These are phyloP conservation scores for Chaunax sp. DNA, from an alignment of 2,797 vertebrate genomes.

Conservation along the genomic window DNA sequence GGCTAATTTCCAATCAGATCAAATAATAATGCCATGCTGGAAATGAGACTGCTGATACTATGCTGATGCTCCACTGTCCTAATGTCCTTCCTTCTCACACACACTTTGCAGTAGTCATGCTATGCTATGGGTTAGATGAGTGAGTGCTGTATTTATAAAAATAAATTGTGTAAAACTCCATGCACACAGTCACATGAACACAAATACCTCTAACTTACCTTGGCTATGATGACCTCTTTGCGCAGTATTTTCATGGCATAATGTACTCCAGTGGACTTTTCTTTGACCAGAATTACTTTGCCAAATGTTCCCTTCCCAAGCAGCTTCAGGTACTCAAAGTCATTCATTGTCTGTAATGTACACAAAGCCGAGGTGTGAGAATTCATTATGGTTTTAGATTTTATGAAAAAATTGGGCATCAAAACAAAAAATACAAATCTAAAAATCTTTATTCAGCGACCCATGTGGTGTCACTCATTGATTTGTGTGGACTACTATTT, in stretches of 20 bases:
- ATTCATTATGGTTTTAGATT: not conserved
- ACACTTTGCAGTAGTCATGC: no score
- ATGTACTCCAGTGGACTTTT: slow-evolving; percentile 88
- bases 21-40: no score
- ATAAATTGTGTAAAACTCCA: no score
- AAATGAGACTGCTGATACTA: no score
- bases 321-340: slow-evolving; percentile 94
- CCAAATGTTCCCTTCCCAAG: slow-evolving; percentile 93
- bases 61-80: no score
- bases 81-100: no score
- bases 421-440: not conserved
- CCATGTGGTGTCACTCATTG: no score
- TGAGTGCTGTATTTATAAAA: no score
- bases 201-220: slow-evolving; percentile 71
- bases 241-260: slow-evolving; percentile 95
- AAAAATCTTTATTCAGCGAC: not conserved
- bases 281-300: slow-evolving; percentile 92
- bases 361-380: not conserved
- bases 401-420: not conserved
- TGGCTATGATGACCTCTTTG: slow-evolving; percentile 92
- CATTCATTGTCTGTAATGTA: slow-evolving; percentile 87
- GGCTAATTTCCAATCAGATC: no score
- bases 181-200: no score
- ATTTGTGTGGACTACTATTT: no score
- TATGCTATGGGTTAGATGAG: no score